Base-by-base conservation (phyloP, 2,888 invertebrate genomes). In the Tryphoninae sp. region DNA sequence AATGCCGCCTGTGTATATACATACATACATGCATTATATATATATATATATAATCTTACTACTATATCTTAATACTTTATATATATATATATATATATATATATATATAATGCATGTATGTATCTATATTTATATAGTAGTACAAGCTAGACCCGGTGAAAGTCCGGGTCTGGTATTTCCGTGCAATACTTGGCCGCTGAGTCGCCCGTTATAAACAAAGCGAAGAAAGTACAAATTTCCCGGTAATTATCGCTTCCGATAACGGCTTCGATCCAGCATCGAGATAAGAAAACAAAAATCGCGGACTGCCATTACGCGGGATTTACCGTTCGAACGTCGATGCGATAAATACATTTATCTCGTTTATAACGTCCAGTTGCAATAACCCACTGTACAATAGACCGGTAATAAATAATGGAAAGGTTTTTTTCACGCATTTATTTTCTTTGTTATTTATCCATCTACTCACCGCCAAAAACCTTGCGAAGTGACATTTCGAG, bases 391-490 rank as follows among this genome's bases (percentile, higher is more conserved):
- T 33, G 33, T 6, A 33, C 33, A 33, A 33, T 33, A 33, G 33
- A 6, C 0, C 7, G 1, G 33, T 33, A 6, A 33, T 33, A 33
- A 33, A 6, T 6, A 33, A 6, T 7, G 4, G 0, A 4, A 6
- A 33, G 0, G 33, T 4, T 23, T 69, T 4, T 55, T 62, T 42
- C 33, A 22, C 16, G 40, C 16, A 40, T 62, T 19, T 40, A 16
- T 40, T 4, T 13, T 58, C 9, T 11, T 53, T 22, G 6, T 33
- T 33, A 33, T 33, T 33, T 33, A 33, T 33, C 42, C 42, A 11
- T 64, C 55, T 62, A 84, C 88, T 88, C 86, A 88, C 88, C 87
- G 81, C 86, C 84, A 61, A 88, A 88, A 22, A 87, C 86, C 65
- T 84, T 84, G 49, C 86, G 84, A 45, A 88, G 81, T 53, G 86